Percentiles rank a stretch among this genome's conserved stretches.
Conservation (phyloP, 2,113 vertebrate genomes). For the Porphyrio hochstetteri region DNA sequence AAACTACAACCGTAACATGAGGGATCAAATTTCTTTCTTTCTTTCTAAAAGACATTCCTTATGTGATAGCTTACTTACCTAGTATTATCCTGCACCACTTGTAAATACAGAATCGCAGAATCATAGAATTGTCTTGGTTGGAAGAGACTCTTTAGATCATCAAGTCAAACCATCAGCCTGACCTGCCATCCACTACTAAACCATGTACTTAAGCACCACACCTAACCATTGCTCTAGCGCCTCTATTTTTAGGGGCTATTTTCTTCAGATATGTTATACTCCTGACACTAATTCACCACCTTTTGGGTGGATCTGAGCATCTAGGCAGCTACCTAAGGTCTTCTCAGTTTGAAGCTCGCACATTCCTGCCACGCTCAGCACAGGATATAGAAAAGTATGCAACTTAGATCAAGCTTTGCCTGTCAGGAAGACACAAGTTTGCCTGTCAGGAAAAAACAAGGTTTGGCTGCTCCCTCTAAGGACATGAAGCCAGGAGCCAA, state of each 20-base stretch:
- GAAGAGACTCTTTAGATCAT: too few relatives aligned
- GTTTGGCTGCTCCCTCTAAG: background rate
- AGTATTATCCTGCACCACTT: background rate
- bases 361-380: background rate
- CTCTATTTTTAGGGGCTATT: background rate
- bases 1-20: background rate
- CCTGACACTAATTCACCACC: background rate
- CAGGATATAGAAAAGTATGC: too few relatives aligned
- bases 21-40: background rate
- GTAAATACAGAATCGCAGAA: background rate
- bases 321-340: background rate
- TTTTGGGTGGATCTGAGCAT: background rate
- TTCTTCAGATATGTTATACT: background rate
- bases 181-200: too few relatives aligned
- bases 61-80: background rate
- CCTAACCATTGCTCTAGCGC: background rate
- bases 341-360: background rate
- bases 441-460: too few relatives aligned
- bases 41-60: background rate
- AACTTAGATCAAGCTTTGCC: background rate
- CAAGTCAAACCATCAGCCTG: too few relatives aligned
- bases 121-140: too few relatives aligned
- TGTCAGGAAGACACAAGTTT: background rate
- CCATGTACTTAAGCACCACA: too few relatives aligned
- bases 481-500: fast-evolving